These are phyloP conservation scores for Pachliopta kotzebuea DNA, from an alignment of 2,888 invertebrate species.

Conservation along the genomic window DNA sequence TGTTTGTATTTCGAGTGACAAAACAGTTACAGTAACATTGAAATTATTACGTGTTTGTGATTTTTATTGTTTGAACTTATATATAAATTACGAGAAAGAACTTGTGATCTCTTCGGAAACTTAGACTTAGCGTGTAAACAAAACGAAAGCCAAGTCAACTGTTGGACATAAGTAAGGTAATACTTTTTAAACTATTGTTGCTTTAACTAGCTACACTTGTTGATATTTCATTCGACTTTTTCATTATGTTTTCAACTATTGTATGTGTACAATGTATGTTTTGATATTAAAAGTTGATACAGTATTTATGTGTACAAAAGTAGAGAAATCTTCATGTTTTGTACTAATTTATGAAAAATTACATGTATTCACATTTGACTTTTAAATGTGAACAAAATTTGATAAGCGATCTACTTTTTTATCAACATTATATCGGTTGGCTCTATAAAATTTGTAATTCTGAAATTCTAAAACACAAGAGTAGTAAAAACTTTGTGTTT, in stretches of 20 bases:
- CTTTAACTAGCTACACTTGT: conserved; percentile 3
- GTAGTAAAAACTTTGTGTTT: conserved; percentile 68
- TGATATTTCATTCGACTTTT: not conserved
- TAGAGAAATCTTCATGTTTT: no score
- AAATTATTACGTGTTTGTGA: not conserved
- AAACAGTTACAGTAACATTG: conserved; percentile 13
- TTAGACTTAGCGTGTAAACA: conserved; percentile 39
- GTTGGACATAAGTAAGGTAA: conserved; percentile 26
- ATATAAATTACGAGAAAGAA: conserved; percentile 21
- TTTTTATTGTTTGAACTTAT: conserved; percentile 19
- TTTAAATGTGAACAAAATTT: no score
- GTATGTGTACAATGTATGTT: no score
- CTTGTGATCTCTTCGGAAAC: conserved; percentile 27
- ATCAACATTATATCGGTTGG: no score
- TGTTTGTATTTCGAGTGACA: conserved; percentile 23
- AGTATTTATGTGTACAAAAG: no score
- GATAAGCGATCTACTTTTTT: no score
- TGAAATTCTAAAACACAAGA: conserved; percentile 51
- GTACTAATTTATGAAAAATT: no score
- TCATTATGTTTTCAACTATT: no score
- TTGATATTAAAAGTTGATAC: no score
- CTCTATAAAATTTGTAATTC: no score
- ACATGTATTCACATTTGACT: no score
- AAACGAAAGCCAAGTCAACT: conserved; percentile 26
- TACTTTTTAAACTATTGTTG: conserved; percentile 11